Evolutionary conservation across 2,797 vertebrate genomes (phyloP), one percentile per base, ranked within the genome.

Genomic region (Octomys mimax): DNA sequence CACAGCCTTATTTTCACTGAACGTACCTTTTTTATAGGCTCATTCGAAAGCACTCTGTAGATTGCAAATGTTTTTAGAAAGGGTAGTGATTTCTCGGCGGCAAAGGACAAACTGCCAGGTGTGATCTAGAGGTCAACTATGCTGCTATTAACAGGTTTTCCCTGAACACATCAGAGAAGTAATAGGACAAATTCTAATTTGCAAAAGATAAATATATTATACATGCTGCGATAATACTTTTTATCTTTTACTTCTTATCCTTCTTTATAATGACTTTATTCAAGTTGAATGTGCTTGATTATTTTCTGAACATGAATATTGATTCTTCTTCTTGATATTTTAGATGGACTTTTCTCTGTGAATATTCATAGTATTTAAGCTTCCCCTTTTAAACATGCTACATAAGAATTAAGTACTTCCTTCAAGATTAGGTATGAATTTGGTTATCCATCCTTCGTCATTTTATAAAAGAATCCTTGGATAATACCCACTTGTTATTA

Each of bases 351-450:
- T 85, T 91, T 92, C 54, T 14, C 6, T 57, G 62, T 39, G 33
- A 83, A n/a, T 91, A 4, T 66, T 95, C 2, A 49, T 83, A 84
- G 88, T 66, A 84, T 83, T 91, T 91, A 96, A 95, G 94, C 19
- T 57, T 88, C 52, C 16, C 19, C 81, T 87, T 93, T 96, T 92
- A 96, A 85, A 91, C 82, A 78, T 87, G 75, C 94, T 84, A 75
- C 66, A 79, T 82, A 94, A 92, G 13, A 94, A 92, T 87, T 91
- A 90, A 88, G 59, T 61, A 42, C 5, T 79, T 31, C 71, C n/a
- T 94, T 94, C 94, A 21, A 42, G 77, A 73, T 81, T 94, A 94
- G 93, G 91, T 78, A 33, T 79, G 85, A 94, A 89, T 87, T 91
- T 89, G 18, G 52, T 75, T 3, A 80, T 62, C 8, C 1, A 89